These are phyloP conservation scores for Drosophila demipolita DNA, from an alignment of 2,888 invertebrate species.

Conservation along the genomic window DNA sequence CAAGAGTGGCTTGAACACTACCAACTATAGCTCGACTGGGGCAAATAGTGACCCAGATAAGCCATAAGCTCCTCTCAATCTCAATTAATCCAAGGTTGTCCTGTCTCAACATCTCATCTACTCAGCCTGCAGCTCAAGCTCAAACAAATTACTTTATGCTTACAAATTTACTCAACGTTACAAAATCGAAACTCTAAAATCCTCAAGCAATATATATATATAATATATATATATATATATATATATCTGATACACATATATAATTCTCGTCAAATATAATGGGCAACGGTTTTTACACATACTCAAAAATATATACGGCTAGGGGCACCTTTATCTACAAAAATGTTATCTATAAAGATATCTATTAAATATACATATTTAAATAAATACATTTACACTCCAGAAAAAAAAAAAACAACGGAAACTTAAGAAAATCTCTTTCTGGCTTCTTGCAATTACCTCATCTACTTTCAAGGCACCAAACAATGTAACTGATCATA, in stretches of 20 bases:
- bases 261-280: conserved; percentile 4
- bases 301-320: conserved; percentile 20
- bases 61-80: conserved; percentile 35
- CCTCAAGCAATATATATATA: conserved; percentile 60
- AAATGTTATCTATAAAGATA: conserved; percentile 22
- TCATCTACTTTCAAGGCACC: conserved; percentile 76
- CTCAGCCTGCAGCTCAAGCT: conserved; percentile 38
- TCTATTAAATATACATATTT: conserved; percentile 32
- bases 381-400: conserved; percentile 25
- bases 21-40: conserved; percentile 28
- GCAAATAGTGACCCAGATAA: conserved; percentile 55
- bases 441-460: conserved; percentile 76
- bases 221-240: conserved; percentile 10
- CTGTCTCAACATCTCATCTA: conserved; percentile 8
- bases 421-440: conserved; percentile 42
- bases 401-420: conserved; percentile 17
- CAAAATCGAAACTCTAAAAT: conserved; percentile 24
- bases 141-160: conserved; percentile 50
- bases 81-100: conserved; percentile 45
- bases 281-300: conserved; percentile 12
- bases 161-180: conserved; percentile 36
- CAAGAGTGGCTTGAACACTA: conserved; percentile 42
- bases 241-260: conserved; percentile 13
- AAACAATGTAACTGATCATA: conserved; percentile 62
- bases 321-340: conserved; percentile 20